These are phyloP conservation scores for Ylistrum balloti DNA, from an alignment of 1,140 invertebrate genomes.

Conservation along the genomic window DNA sequence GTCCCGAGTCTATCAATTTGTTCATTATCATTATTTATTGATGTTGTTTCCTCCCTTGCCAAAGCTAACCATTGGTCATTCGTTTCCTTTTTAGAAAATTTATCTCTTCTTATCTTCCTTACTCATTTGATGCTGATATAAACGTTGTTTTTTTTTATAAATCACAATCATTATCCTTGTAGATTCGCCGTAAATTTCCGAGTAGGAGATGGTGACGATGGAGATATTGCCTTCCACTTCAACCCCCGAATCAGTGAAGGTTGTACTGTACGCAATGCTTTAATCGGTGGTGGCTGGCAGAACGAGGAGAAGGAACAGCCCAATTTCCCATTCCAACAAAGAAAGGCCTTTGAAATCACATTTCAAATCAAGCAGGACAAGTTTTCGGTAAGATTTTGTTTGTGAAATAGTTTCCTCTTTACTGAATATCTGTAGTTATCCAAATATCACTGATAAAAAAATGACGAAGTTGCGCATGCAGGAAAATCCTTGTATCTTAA, in stretches of 20 bases:
- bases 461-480: too few relatives aligned
- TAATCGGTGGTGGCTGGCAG: slow-evolving; percentile 86
- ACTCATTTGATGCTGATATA: too few relatives aligned
- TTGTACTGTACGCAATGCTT: slow-evolving; percentile 88
- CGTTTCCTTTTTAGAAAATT: too few relatives aligned
- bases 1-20: too few relatives aligned
- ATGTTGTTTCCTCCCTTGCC: too few relatives aligned
- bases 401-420: background rate
- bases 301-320: slow-evolving; percentile 88
- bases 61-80: too few relatives aligned
- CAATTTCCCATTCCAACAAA: slow-evolving; percentile 86
- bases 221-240: slow-evolving; percentile 85
- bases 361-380: slow-evolving; percentile 87
- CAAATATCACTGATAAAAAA: too few relatives aligned
- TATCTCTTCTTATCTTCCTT: too few relatives aligned
- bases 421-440: slow-evolving; percentile 83
- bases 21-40: too few relatives aligned
- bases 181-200: slow-evolving; percentile 2
- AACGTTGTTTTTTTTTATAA: too few relatives aligned
- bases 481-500: too few relatives aligned
- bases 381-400: slow-evolving; percentile 86
- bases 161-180: too few relatives aligned
- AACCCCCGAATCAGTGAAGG: slow-evolving; percentile 83
- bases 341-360: slow-evolving; percentile 89
- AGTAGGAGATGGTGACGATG: background rate